Evolutionary conservation across 2,888 invertebrate genomes (phyloP).

Genomic region (Cheilosia variabilis): DNA sequence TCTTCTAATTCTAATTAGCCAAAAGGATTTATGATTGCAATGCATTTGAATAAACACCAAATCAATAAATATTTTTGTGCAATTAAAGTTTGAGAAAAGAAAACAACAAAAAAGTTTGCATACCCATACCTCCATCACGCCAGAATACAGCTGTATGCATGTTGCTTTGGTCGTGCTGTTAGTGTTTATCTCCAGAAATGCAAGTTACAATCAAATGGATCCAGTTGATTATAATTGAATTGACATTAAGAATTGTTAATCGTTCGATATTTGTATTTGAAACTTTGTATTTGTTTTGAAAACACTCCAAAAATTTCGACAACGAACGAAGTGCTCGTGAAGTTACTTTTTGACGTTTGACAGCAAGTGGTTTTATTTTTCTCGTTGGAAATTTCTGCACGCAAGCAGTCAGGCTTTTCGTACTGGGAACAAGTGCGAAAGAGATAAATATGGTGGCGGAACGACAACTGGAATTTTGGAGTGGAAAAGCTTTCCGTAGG

Average conservation of each 20-base stretch:
- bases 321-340: conserved; percentile 11
- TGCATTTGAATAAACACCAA: conserved; percentile 39
- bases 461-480: conserved; percentile 51
- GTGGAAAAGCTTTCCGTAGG: conserved; percentile 19
- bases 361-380: conserved; percentile 59
- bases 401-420: not conserved
- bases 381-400: conserved; percentile 10
- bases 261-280: not conserved
- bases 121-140: conserved; percentile 81
- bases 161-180: conserved; percentile 4
- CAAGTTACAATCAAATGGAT: not conserved
- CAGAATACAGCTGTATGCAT: conserved; percentile 84
- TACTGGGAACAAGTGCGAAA: conserved; percentile 8
- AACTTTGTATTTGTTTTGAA: conserved; percentile 30
- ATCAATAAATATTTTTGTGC: conserved; percentile 7
- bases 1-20: not conserved
- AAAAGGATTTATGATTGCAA: not conserved
- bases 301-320: conserved; percentile 27
- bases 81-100: not conserved
- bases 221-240: not conserved
- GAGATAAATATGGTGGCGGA: conserved; percentile 35
- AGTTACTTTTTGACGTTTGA: conserved; percentile 66
- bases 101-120: conserved; percentile 19
- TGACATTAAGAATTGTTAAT: conserved; percentile 30
- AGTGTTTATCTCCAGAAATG: conserved; percentile 7